These are phyloP conservation scores for Melanchra persicariae DNA, from an alignment of 2,888 invertebrate genomes.

Conservation along the genomic window DNA sequence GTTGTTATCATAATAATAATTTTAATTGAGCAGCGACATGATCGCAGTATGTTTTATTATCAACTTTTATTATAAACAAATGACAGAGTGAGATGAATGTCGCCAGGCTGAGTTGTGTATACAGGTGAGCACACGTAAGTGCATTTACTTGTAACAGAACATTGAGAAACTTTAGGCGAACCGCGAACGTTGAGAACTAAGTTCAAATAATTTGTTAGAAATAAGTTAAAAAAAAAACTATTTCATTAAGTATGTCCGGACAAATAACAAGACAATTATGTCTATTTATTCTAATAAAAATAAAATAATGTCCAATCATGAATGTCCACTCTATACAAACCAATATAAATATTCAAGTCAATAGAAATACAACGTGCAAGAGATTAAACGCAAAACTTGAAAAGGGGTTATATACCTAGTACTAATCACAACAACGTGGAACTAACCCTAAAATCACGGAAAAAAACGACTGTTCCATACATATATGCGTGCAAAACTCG, in stretches of 20 bases:
- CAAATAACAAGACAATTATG: background rate
- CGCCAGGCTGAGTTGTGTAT: background rate
- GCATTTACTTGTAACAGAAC: background rate
- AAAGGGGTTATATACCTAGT: too few relatives aligned
- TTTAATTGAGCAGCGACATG: slow-evolving; percentile 49
- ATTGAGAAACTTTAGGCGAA: background rate
- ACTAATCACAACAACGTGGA: too few relatives aligned
- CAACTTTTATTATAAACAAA: slow-evolving; percentile 64
- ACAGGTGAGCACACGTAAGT: slow-evolving; percentile 10
- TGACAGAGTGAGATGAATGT: slow-evolving; percentile 51
- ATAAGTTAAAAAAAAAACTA: background rate
- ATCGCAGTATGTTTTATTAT: slow-evolving; percentile 48
- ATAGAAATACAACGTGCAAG: too few relatives aligned
- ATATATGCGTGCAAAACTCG: too few relatives aligned
- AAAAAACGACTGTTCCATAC: too few relatives aligned
- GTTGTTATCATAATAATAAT: slow-evolving; percentile 30
- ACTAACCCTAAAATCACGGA: too few relatives aligned
- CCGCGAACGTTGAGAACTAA: background rate
- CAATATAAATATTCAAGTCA: too few relatives aligned
- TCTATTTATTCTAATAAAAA: too few relatives aligned
- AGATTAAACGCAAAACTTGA: too few relatives aligned
- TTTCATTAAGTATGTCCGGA: background rate
- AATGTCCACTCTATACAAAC: too few relatives aligned
- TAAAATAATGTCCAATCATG: background rate
- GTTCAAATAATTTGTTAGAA: background rate